Base-by-base conservation (phyloP, 2,113 vertebrate species). In the Petroica traversi region DNA sequence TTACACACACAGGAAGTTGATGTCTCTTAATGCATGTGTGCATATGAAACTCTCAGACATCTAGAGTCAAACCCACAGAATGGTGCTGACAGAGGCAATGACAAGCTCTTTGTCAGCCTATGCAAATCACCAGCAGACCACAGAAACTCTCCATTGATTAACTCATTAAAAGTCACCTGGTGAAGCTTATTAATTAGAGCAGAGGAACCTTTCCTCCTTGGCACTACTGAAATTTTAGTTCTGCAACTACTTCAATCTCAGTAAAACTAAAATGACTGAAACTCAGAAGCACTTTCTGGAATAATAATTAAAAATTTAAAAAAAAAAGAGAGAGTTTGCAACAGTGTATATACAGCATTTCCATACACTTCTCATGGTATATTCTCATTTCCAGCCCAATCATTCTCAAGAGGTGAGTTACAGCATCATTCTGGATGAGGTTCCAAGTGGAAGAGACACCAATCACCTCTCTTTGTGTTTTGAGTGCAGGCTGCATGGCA, bases 401-500 rank as follows among this genome's bases (percentile, higher is more conserved):
- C 11, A 38, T n/a, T 36, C 29, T 14, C 15, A 71, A 85, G 29
- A 58, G 7, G 7, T 1, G 3, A 75, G 31, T 28, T 10, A 71
- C 20, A 28, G 5, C 38, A 36, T 19, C 34, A 36, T 31, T 25
- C 38, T 36, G 43, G 25, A 22, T 54, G 13, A 45, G 7, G 5
- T 36, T 86, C 38, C 45, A 24, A 62, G 48, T 3, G 1, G 33
- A 85, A 75, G 29, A 71, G 19, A 82, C 76, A 67, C 2, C 16
- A 14, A 20, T 23, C 14, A 16, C 24, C 14, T 62, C 14, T 48
- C 12, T 52, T 31, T 22, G 5, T 15, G 3, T 25, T 49, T 11
- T 13, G 28, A 51, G 34, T n/a, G 17, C 15, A 49, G 36, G 34
- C 57, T 71, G 51, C 23, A 49, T 2, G 1, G 24, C 0, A 0